Evolutionary conservation across 2,888 invertebrate species (phyloP).

Genomic region (Deilephila elpenor): DNA sequence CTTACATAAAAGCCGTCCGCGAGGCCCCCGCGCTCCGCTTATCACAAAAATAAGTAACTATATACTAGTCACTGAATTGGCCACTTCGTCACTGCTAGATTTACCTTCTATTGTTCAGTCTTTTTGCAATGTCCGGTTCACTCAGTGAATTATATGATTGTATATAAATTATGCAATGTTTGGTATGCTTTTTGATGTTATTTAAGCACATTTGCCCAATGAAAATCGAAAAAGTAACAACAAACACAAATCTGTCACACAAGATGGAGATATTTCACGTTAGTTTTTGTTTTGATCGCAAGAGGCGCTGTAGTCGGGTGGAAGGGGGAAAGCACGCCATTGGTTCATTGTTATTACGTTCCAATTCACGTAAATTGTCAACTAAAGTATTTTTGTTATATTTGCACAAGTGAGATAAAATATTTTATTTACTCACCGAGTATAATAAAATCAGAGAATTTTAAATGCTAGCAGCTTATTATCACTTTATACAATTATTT

Average conservation of each 20-base stretch:
- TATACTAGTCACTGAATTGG: slow-evolving; percentile 81
- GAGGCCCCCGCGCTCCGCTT: slow-evolving; percentile 81
- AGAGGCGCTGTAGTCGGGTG: slow-evolving; percentile 71
- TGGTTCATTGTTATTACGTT: slow-evolving; percentile 63
- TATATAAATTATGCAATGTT: slow-evolving; percentile 51
- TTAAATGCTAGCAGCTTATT: not conserved
- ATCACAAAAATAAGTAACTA: slow-evolving; percentile 85
- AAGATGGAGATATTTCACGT: slow-evolving; percentile 87
- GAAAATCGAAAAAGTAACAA: slow-evolving; percentile 80
- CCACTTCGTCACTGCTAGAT: slow-evolving; percentile 80
- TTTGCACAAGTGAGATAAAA: not conserved
- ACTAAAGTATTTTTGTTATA: slow-evolving; percentile 6
- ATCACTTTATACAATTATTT: not conserved
- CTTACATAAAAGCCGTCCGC: slow-evolving; percentile 79
- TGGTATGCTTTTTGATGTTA: slow-evolving; percentile 62
- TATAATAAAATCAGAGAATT: not conserved
- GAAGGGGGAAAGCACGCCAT: slow-evolving; percentile 64
- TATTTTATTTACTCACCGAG: not conserved
- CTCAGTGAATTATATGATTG: slow-evolving; percentile 49
- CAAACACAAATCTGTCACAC: slow-evolving; percentile 87
- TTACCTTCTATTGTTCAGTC: slow-evolving; percentile 59
- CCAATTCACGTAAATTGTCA: slow-evolving; percentile 48
- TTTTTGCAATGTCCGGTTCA: slow-evolving; percentile 49
- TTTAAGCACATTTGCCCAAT: slow-evolving; percentile 67
- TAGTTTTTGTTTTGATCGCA: slow-evolving; percentile 78